A percentile compares a stretch with the other conserved stretches of the same genome.
These are phyloP conservation scores for Aspidiotus destructor DNA, from an alignment of 2,888 invertebrate genomes.

Conservation along the genomic window DNA sequence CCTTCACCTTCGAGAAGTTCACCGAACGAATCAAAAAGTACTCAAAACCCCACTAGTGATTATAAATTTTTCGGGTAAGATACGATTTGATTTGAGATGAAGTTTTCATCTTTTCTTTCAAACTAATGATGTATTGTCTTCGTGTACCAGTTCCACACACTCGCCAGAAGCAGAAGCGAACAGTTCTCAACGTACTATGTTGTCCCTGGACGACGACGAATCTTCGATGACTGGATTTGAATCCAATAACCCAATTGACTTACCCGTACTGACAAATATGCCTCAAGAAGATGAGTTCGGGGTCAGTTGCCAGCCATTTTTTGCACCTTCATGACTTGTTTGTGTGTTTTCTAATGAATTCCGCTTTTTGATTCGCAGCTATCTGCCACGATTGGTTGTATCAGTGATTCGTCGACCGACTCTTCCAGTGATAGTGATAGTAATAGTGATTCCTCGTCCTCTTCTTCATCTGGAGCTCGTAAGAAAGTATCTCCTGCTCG, in stretches of 20 bases:
- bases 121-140: not conserved
- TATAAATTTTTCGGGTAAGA: conserved; percentile 23
- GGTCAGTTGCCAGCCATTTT: conserved; percentile 1
- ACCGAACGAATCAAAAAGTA: conserved; percentile 35
- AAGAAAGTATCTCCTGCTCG: conserved; percentile 16
- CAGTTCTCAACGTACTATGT: conserved; percentile 20
- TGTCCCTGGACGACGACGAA: conserved; percentile 34
- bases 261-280: conserved; percentile 29
- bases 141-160: conserved; percentile 4
- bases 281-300: conserved; percentile 29
- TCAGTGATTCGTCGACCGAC: conserved; percentile 43
- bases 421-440: conserved; percentile 44
- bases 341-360: not conserved
- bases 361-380: conserved; percentile 1
- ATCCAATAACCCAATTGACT: conserved; percentile 25
- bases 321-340: not conserved
- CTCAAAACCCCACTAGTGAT: conserved; percentile 8
- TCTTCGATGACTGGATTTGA: conserved; percentile 36
- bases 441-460: conserved; percentile 43
- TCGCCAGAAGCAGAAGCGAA: conserved; percentile 26
- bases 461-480: conserved; percentile 27
- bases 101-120: no score
- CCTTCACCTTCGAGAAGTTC: conserved; percentile 47
- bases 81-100: no score
- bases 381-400: conserved; percentile 14